A percentile compares a stretch with the other conserved stretches of the same genome.
Conservation (phyloP, 2,113 vertebrate genomes). For the Petrocephalus zakoni region DNA sequence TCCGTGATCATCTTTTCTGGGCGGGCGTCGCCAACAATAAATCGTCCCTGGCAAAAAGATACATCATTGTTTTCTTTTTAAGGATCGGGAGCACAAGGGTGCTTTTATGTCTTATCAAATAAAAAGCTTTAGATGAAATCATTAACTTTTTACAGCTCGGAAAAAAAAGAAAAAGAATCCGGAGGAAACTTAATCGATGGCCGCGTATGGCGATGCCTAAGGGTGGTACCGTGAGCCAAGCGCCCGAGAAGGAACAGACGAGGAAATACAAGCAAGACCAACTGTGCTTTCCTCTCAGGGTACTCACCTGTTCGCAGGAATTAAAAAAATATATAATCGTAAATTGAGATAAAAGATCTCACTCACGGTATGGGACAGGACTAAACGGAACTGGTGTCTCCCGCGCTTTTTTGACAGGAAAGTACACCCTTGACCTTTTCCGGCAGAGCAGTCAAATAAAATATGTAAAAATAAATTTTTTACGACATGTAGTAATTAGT, state of each 20-base stretch:
- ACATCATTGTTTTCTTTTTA: not conserved
- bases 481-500: not conserved
- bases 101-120: not conserved
- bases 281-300: not conserved
- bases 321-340: not conserved
- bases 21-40: constrained; percentile 23
- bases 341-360: not conserved
- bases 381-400: not conserved
- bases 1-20: constrained; percentile 18
- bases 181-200: not conserved
- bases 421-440: not conserved
- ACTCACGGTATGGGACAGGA: not conserved
- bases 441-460: not conserved
- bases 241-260: not conserved
- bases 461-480: not conserved
- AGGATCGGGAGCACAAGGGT: not conserved
- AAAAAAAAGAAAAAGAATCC: not conserved
- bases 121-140: not conserved
- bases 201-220: not conserved
- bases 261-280: not conserved
- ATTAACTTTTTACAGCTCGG: not conserved
- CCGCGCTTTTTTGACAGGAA: not conserved
- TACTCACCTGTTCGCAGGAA: not conserved
- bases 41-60: constrained; percentile 19
- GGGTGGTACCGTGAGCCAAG: not conserved